phyloP scores from a whole-genome alignment of 2,113 vertebrate species.

The Pedetes capensis region DNA sequence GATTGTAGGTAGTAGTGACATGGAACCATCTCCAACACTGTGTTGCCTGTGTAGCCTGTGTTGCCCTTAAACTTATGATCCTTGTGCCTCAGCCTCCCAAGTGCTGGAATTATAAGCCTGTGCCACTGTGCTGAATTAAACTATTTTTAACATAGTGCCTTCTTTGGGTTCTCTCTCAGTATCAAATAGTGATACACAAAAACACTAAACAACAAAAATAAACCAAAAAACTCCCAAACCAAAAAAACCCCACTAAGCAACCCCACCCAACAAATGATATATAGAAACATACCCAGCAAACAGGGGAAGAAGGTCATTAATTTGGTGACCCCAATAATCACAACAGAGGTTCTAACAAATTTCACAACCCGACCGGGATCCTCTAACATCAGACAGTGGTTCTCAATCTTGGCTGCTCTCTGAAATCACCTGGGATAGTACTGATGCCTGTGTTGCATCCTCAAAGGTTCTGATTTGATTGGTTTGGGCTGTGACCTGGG shows the following conservation, averaged over 20 bases:
- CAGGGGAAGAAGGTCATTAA: background rate
- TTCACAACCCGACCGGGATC: background rate
- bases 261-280: background rate
- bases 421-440: background rate
- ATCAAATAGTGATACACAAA: background rate
- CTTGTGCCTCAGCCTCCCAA: too few species aligned
- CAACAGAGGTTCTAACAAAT: background rate
- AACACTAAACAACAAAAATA: background rate
- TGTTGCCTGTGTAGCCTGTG: too few species aligned
- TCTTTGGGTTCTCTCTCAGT: background rate
- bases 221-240: background rate
- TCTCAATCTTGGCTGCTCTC: background rate
- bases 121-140: too few species aligned
- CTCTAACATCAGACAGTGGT: background rate
- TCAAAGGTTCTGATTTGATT: constrained; percentile 5
- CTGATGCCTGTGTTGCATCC: background rate
- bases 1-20: background rate
- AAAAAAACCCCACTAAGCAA: background rate
- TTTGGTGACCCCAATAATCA: background rate
- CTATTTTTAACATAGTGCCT: background rate
- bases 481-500: background rate
- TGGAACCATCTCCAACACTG: background rate
- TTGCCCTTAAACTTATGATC: too few species aligned
- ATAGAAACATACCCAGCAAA: background rate
- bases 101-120: too few species aligned